Evolutionary conservation across 2,888 invertebrate species (phyloP).

Genomic region (Leptarthrus brevirostris): DNA sequence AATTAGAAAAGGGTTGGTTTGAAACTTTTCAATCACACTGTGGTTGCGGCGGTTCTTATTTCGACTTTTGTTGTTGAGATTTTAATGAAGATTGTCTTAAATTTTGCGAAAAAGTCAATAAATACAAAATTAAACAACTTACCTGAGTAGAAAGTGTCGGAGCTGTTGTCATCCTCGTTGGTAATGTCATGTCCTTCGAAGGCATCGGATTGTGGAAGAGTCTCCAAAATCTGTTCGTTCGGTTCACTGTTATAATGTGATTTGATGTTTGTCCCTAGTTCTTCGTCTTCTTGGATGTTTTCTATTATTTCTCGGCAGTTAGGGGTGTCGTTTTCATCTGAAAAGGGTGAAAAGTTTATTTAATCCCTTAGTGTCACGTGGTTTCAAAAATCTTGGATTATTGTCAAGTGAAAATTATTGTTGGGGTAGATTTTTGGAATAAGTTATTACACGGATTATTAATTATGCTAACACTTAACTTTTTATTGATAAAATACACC

Average conservation of each 20-base stretch:
- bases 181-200: slow-evolving; percentile 57
- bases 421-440: no score
- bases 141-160: slow-evolving; percentile 67
- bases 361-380: neutral
- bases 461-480: neutral
- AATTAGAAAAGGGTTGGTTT: slow-evolving; percentile 37
- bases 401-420: no score
- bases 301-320: slow-evolving; percentile 4
- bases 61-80: neutral
- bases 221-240: slow-evolving; percentile 6
- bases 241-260: slow-evolving; percentile 14
- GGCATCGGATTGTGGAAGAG: slow-evolving; percentile 30
- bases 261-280: neutral
- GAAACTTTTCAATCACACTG: slow-evolving; percentile 33
- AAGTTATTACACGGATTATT: neutral
- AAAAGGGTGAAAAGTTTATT: slow-evolving; percentile 24
- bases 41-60: slow-evolving; percentile 11
- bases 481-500: no score
- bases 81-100: neutral
- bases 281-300: slow-evolving; percentile 7
- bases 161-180: slow-evolving; percentile 63
- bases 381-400: no score
- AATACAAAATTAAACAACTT: slow-evolving; percentile 55
- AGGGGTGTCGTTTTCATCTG: slow-evolving; percentile 43
- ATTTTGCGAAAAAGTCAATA: neutral